Evolutionary conservation across 2,113 vertebrate genomes (phyloP), one percentile per base, ranked within the genome.

Genomic region (Scartelaos histophorus): DNA sequence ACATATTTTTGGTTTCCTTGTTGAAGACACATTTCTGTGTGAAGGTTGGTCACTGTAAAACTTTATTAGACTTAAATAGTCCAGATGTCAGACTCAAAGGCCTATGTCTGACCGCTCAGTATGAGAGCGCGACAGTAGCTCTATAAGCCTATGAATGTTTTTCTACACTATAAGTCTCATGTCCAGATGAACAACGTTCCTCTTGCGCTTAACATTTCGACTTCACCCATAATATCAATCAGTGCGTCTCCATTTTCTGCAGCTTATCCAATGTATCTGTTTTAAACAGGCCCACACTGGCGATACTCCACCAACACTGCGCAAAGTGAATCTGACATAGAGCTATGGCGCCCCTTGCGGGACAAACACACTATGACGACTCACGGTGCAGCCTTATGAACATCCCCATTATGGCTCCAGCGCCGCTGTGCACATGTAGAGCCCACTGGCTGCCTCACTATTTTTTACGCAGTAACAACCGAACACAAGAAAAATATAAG

Each of bases 271-370:
- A 51, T 51, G 17, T 51, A 19, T 5, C 5, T 51, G 47, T 51
- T 51, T 51, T 51, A 19, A 51, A 51, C 38, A 43, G 38, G 38
- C 38, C 38, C 38, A 19, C 17, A 19, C 5, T 19, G 16, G 16
- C 16, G 17, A 5, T 49, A 49, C 13, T 51, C 16, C 47, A 7
- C 13, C 60, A 19, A 16, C 9, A 64, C 61, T n/a, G 10, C 61
- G 9, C 61, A 38, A 64, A 43, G 25, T 13, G 17, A 34, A n/a
- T 38, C 35, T 38, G 0, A 16, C 15, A 51, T 21, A 83, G 66
- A 69, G 24, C 64, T 22, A 38, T 67, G 66, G 56, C 79, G 70
- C 88, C 87, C 69, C 62, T 82, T 88, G 56, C 1, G 5, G 90
- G 84, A 0, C 61, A 46, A 1, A 0, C 0, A 0, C 0, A 10